phyloP scores from a whole-genome alignment of 2,113 vertebrate species.

The Dicrurus megarhynchus region DNA sequence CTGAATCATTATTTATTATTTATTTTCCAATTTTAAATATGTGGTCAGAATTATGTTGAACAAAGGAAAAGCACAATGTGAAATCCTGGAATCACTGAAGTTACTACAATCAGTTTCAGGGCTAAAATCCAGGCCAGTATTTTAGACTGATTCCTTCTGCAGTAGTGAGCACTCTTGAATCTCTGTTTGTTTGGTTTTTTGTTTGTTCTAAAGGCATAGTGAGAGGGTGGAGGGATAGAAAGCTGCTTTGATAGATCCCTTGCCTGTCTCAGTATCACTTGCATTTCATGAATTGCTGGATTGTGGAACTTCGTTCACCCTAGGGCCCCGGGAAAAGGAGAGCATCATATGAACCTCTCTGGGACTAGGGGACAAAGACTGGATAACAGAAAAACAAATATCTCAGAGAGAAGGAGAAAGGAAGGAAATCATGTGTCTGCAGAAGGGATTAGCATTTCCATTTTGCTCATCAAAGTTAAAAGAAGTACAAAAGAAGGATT shows the following conservation, averaged over 20 bases:
- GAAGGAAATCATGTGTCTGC: slow-evolving; percentile 49
- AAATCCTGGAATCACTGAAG: background rate
- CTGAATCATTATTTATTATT: background rate
- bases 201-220: background rate
- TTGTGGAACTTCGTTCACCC: background rate
- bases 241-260: background rate
- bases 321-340: background rate
- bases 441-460: slow-evolving; percentile 57
- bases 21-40: background rate
- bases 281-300: background rate
- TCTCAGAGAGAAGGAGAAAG: slow-evolving; percentile 13
- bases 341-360: background rate
- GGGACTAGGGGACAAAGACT: background rate
- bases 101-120: background rate
- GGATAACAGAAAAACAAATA: slow-evolving; percentile 31
- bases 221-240: background rate
- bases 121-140: background rate
- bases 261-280: background rate
- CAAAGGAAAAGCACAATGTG: background rate
- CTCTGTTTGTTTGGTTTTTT: background rate
- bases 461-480: slow-evolving; percentile 57
- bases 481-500: slow-evolving; percentile 59
- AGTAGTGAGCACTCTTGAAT: background rate
- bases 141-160: background rate
- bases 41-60: background rate